Evolutionary conservation across 2,113 vertebrate genomes (phyloP), one percentile per base, ranked within the genome.

Genomic region (Mobula birostris): DNA sequence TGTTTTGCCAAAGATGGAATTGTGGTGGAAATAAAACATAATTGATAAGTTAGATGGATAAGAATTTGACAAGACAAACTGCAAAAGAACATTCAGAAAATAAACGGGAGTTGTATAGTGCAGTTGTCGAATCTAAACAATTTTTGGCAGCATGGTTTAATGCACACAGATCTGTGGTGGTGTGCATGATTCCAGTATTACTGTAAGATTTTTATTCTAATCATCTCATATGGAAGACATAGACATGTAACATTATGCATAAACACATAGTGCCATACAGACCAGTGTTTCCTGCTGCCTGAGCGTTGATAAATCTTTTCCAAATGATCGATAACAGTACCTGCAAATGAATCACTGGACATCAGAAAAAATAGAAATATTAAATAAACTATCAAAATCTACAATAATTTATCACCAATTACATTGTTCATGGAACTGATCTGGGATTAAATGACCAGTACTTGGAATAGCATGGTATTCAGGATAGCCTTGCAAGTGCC

Each of bases 201-300:
- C 85, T n/a, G n/a, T 63, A 15, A 32, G 27, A 32, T 63, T 88
- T 32, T 88, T 12, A 87, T 88, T 63, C 29, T 88, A 88, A 88
- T n/a, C 66, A 88, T 63, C 29, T 88, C 58, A 66, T 40, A 66
- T 88, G 29, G 29, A 14, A 88, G 29, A 32, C 29, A 32, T 66
- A 14, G 61, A 15, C 27, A 85, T 61, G 29, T 63, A 15, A 66
- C 85, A 68, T 90, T 66, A n/a, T 68, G 17, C 29, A 66, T 17
- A 32, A 27, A 58, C 7, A 40, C 27, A 87, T 11, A 61, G 3
- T 24, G 83, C 24, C 76, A 96, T 97, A 98, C 98, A 96, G 97
- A 99, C 99, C 99, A 99, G 96, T 99, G 98, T 94, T 99, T 99
- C 95, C 97, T 98, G 97, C 97, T 99, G 94, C 99, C 99, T 76